Evolutionary conservation across 1,140 invertebrate genomes (phyloP).

Genomic region (Drosophila ercepeae): DNA sequence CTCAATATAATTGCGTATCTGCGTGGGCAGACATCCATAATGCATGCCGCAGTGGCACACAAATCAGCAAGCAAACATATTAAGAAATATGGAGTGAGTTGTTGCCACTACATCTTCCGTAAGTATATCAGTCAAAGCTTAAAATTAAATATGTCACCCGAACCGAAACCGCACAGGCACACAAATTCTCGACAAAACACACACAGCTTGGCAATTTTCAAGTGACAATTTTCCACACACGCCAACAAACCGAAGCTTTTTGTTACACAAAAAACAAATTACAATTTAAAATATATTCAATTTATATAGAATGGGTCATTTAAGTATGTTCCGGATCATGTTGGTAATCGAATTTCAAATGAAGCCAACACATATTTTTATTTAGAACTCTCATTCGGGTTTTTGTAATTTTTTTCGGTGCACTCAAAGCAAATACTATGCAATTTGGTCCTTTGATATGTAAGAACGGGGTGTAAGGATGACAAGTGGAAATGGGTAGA

Average conservation of each 20-base stretch:
- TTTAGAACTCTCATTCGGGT: neutral
- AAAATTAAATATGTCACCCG: conserved; percentile 39
- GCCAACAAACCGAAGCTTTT: conserved; percentile 42
- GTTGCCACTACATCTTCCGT: conserved; percentile 19
- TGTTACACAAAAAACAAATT: neutral
- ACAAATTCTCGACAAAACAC: conserved; percentile 19
- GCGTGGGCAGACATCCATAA: conserved; percentile 4
- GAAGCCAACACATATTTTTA: too few species aligned
- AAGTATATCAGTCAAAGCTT: conserved; percentile 39
- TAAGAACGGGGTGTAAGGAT: conserved; percentile 4
- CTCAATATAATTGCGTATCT: conserved; percentile 56
- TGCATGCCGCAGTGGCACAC: neutral
- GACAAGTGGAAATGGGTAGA: conserved; percentile 4
- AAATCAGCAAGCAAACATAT: conserved; percentile 6
- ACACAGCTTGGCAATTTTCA: conserved; percentile 63
- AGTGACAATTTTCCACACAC: conserved; percentile 69
- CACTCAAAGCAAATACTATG: conserved; percentile 42
- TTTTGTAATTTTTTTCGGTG: neutral
- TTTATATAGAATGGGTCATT: too few species aligned
- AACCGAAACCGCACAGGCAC: neutral
- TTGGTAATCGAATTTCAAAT: too few species aligned
- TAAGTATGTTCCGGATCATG: too few species aligned
- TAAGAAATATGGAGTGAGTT: conserved; percentile 7
- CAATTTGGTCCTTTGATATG: conserved; percentile 57
- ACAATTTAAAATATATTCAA: neutral